Base-by-base conservation (phyloP, 2,797 vertebrate species). In the Argyrosomus regius region DNA sequence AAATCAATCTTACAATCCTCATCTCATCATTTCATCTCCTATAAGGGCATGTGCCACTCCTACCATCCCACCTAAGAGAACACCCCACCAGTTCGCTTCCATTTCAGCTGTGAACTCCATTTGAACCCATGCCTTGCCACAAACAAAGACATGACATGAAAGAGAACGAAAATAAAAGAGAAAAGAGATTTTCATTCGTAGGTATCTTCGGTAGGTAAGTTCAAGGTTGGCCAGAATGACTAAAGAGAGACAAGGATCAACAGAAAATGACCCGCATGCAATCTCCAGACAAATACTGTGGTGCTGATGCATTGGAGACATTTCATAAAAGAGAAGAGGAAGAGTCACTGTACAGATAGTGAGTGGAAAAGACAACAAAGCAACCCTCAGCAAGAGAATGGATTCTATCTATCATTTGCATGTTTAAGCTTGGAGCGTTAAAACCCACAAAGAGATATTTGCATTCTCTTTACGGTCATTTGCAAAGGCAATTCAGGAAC, bases 401-500 rank as follows among this genome's bases (percentile, higher is more conserved):
- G 84, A 85, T 84, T 86, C 72, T 59, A 81, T 85, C 73, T 82
- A 56, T 87, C 59, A 91, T 92, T 93, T 93, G 84, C 89, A 91
- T 92, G 85, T 81, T 86, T 64, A 65, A 88, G 85, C 88, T 89
- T 3, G 54, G 82, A 89, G 88, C 82, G 53, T 91, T 91, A 85
- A 92, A 91, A 85, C 41, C 72, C 76, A 91, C 88, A 89, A 91
- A 83, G 84, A 75, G 18, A 78, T 78, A 92, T 93, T 93, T 93
- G 90, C 90, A 90, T 92, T 87, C 60, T 83, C 70, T 90, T 77
- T 72, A 61, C 61, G 85, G 77, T 84, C 76, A 89, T 93, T 92
- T 94, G 85, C 86, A 90, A 91, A 91, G 69, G 86, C 80, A 85
- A 85, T 93, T 90, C 75, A 87, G 85, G 87, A 88, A 85, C 72